Conservation (phyloP, 2,797 vertebrate species). For the Peromyscus melanophrys region DNA sequence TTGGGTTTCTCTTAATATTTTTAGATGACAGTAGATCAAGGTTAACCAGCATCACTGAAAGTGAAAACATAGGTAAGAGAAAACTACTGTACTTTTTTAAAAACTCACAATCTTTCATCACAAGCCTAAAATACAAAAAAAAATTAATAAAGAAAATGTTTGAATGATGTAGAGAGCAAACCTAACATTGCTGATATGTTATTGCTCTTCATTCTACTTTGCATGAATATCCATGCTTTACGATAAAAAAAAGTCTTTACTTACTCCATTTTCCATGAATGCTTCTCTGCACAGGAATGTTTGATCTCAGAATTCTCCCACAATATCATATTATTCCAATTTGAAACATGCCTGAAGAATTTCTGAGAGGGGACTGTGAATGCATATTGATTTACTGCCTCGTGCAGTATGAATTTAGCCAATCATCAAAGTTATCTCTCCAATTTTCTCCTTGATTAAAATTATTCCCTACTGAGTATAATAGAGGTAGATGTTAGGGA, state of each 20-base stretch:
- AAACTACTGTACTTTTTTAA: not conserved
- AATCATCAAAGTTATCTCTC: not conserved
- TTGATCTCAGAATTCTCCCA: constrained; percentile 1
- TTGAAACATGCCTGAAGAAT: constrained; percentile 46
- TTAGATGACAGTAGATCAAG: not conserved
- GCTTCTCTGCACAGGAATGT: not conserved
- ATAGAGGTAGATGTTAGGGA: not conserved
- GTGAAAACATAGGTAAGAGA: not conserved
- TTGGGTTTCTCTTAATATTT: not conserved
- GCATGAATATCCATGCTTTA: not conserved
- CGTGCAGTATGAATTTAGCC: not conserved
- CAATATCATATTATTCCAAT: not conserved
- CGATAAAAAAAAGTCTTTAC: constrained; percentile 11
- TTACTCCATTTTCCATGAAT: not conserved
- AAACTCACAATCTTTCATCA: not conserved
- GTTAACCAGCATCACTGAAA: not conserved
- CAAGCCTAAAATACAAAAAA: constrained; percentile 37
- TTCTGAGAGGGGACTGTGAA: constrained; percentile 7
- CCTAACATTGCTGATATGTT: not conserved
- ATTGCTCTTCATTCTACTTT: not conserved
- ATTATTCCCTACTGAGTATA: not conserved
- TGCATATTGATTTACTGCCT: constrained; percentile 9
- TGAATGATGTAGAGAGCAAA: not conserved
- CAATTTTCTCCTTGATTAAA: constrained; percentile 30
- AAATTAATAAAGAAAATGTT: not conserved